Evolutionary conservation across 92 coral and sea anemone species (phyloP).

Genomic region (Ricordea florida): DNA sequence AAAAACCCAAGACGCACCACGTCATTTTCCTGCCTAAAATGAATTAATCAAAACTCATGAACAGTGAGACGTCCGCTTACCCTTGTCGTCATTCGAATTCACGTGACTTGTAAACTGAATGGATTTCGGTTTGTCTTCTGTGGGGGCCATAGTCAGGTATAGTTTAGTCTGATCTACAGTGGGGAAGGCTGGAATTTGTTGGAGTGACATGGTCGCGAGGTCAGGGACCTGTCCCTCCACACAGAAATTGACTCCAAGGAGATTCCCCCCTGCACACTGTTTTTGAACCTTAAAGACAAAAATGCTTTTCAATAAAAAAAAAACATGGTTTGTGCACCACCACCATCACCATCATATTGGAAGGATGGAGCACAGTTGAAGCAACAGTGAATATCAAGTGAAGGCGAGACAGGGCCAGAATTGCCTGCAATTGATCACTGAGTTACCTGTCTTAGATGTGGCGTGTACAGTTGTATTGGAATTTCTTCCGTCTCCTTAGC

Average conservation of each 20-base stretch:
- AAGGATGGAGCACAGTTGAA: too few species aligned
- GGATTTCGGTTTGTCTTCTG: slow-evolving; percentile 25
- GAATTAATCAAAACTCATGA: neutral
- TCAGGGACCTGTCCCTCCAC: slow-evolving; percentile 33
- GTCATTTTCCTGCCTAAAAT: too few species aligned
- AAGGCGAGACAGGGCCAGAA: too few species aligned
- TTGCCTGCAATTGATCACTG: neutral
- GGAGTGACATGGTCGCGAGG: slow-evolving; percentile 46
- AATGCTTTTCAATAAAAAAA: too few species aligned
- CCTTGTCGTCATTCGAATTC: neutral
- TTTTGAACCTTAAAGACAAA: neutral
- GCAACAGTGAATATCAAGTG: too few species aligned
- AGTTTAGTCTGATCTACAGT: slow-evolving; percentile 7
- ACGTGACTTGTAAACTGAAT: neutral
- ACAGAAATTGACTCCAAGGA: slow-evolving; percentile 54
- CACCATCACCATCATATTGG: too few species aligned
- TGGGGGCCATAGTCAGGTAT: slow-evolving; percentile 22
- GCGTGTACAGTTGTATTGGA: neutral
- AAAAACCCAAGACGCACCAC: too few species aligned
- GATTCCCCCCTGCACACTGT: slow-evolving; percentile 34
- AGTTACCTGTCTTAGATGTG: slow-evolving; percentile 9
- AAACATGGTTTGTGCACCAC: too few species aligned
- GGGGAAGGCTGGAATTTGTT: slow-evolving; percentile 63
- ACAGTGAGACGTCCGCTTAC: neutral
- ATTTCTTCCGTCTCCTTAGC: neutral